These are phyloP conservation scores for Amphipoea oculea DNA, from an alignment of 2,888 invertebrate species.

Conservation along the genomic window DNA sequence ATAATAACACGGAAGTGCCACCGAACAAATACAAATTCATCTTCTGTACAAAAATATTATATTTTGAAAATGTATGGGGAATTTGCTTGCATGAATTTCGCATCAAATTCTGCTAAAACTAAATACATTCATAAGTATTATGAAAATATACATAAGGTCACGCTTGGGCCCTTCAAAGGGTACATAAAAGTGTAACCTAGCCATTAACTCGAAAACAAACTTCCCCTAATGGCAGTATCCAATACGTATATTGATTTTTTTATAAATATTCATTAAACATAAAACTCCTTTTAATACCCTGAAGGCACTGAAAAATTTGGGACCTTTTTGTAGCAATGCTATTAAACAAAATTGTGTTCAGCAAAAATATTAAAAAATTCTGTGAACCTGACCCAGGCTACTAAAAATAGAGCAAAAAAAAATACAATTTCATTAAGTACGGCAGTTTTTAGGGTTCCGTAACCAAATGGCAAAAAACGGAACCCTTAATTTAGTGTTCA, in stretches of 20 bases:
- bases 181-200: not conserved
- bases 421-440: not conserved
- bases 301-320: not conserved
- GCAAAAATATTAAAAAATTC: not conserved
- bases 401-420: not conserved
- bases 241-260: not conserved
- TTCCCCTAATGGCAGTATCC: not conserved
- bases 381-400: not conserved
- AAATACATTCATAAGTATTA: not conserved
- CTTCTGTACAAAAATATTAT: conserved; percentile 5
- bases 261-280: not conserved
- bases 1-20: not conserved
- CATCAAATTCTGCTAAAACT: not conserved
- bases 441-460: not conserved
- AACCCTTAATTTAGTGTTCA: no score
- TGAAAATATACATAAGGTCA: not conserved
- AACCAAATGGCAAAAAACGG: no score
- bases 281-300: not conserved
- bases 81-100: conserved; percentile 1
- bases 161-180: no score
- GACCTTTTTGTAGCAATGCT: not conserved
- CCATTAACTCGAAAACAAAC: not conserved
- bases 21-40: not conserved
- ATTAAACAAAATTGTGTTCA: not conserved
- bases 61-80: not conserved